Percentiles rank a stretch among this genome's conserved stretches.
Conservation (phyloP, 2,113 vertebrate genomes). For the Thymallus thymallus region DNA sequence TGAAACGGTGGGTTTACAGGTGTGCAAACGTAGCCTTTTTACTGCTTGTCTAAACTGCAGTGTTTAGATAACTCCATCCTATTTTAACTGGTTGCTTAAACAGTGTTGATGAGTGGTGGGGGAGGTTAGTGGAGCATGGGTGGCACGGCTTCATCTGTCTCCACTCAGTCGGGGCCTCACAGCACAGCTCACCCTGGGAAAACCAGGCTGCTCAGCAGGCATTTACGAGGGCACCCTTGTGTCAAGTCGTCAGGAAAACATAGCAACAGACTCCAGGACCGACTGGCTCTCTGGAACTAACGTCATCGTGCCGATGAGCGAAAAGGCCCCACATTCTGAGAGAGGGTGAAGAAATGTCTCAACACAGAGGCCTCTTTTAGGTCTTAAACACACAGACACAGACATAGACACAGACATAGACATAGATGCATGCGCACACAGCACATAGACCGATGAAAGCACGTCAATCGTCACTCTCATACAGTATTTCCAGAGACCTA, state of each 20-base stretch:
- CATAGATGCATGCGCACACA: too few relatives aligned
- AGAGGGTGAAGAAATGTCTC: neutral
- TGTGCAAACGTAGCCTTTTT: constrained; percentile 22
- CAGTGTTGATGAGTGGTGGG: neutral
- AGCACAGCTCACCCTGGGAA: neutral
- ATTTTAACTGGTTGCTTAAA: neutral
- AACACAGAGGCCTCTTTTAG: constrained; percentile 1
- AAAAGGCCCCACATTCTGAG: constrained; percentile 12
- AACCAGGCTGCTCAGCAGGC: neutral
- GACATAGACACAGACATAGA: neutral
- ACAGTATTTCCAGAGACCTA: neutral
- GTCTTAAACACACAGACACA: neutral
- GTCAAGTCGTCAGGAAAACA: neutral
- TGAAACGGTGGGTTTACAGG: constrained; percentile 25
- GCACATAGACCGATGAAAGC: neutral
- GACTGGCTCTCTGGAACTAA: neutral
- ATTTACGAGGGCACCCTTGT: neutral
- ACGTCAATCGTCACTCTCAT: neutral
- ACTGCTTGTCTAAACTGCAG: neutral
- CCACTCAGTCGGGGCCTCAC: constrained; percentile 6
- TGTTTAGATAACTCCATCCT: neutral
- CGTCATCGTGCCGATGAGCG: neutral
- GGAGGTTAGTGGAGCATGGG: too few relatives aligned
- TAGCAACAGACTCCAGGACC: constrained; percentile 1
- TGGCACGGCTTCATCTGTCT: neutral